Conservation (phyloP, 1,140 invertebrate genomes). For the Catajapyx aquilonaris region DNA sequence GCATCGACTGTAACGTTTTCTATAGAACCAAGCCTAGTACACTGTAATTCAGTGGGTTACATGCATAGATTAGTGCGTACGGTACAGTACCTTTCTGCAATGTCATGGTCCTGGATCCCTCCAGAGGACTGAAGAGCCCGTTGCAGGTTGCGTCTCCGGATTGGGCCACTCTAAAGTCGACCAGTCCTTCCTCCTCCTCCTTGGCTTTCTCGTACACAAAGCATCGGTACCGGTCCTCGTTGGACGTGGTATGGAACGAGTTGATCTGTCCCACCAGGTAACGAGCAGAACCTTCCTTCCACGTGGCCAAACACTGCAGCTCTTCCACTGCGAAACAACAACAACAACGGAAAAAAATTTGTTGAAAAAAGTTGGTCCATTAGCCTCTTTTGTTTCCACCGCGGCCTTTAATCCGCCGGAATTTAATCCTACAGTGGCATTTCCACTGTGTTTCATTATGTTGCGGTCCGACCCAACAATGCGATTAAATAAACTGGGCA, state of each 20-base stretch:
- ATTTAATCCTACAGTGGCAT: no score
- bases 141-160: constrained; percentile 63
- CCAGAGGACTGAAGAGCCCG: constrained; percentile 37
- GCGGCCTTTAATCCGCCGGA: no score
- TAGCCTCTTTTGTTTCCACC: no score
- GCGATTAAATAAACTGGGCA: no score
- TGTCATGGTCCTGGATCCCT: constrained; percentile 38
- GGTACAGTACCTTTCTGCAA: constrained; percentile 38
- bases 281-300: constrained; percentile 62
- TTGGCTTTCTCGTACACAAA: constrained; percentile 32
- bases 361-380: no score
- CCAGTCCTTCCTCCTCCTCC: constrained; percentile 14
- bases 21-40: no score
- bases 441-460: no score
- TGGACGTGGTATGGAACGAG: constrained; percentile 25
- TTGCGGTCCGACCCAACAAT: no score
- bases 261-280: constrained; percentile 51
- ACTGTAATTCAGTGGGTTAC: no score
- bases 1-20: no score
- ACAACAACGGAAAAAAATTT: no score
- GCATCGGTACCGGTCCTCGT: constrained; percentile 42
- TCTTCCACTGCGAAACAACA: constrained; percentile 62
- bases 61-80: no score
- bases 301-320: constrained; percentile 55
- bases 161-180: constrained; percentile 40